Evolutionary conservation across 2,888 invertebrate species (phyloP).

Genomic region (Anoplius nigerrimus): DNA sequence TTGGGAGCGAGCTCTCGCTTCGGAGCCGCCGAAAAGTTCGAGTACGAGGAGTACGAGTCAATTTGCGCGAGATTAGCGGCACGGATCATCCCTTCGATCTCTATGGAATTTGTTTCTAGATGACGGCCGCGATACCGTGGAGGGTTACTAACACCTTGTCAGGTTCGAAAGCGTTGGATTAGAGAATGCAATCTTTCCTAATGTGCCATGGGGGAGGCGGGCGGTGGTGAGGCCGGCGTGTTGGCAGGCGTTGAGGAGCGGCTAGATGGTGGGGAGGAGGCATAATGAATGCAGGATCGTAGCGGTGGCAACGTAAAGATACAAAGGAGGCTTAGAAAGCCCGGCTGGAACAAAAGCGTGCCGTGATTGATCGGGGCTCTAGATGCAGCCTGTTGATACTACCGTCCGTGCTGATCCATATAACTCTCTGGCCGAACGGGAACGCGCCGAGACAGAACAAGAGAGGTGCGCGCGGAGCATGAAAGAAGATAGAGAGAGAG

Average conservation of each 20-base stretch:
- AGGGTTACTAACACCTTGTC: background rate
- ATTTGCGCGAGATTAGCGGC: no score
- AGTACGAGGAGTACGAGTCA: no score
- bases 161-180: conserved; percentile 43
- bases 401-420: conserved; percentile 61
- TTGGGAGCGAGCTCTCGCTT: background rate
- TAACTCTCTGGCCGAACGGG: conserved; percentile 38
- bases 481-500: background rate
- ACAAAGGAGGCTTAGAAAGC: conserved; percentile 67
- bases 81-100: no score
- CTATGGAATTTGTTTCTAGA: no score
- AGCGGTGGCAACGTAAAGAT: conserved; percentile 61
- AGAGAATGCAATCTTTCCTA: conserved; percentile 68
- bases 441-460: conserved; percentile 17
- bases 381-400: conserved; percentile 70
- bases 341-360: conserved; percentile 66
- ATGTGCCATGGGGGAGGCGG: conserved; percentile 59
- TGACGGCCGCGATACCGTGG: conserved; percentile 5
- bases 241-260: conserved; percentile 25
- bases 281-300: conserved; percentile 69
- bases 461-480: background rate
- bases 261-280: conserved; percentile 46
- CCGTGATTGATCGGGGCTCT: conserved; percentile 70
- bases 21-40: conserved; percentile 4
- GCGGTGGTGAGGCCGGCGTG: conserved; percentile 25